These are phyloP conservation scores for Diprion similis DNA, from an alignment of 1,140 invertebrate genomes.

Conservation along the genomic window DNA sequence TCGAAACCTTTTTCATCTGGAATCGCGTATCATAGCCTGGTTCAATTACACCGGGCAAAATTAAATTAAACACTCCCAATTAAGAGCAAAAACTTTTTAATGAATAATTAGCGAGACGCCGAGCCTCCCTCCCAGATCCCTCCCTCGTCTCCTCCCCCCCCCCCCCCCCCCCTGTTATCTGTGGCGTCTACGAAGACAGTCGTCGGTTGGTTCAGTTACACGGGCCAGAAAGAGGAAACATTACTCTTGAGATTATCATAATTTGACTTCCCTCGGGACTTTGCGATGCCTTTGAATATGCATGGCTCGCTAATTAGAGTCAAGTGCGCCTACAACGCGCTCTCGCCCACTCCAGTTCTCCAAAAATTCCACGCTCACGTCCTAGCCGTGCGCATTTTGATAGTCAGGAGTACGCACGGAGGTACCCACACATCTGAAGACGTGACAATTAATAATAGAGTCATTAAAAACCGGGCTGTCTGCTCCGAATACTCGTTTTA, in stretches of 20 bases:
- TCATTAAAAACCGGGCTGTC: background rate
- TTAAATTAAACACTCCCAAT: constrained; percentile 8
- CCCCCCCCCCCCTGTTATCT: background rate
- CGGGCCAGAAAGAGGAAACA: constrained; percentile 1
- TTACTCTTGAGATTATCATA: constrained; percentile 8
- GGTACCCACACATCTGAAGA: background rate
- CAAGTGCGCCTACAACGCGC: background rate
- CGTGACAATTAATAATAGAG: background rate
- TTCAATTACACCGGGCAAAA: constrained; percentile 7
- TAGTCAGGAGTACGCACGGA: background rate
- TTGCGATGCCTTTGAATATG: constrained; percentile 7
- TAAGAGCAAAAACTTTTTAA: constrained; percentile 4
- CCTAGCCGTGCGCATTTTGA: too few relatives aligned
- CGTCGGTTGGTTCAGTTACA: background rate
- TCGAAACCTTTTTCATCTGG: background rate
- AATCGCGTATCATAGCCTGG: background rate
- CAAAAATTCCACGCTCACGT: background rate
- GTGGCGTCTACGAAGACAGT: background rate
- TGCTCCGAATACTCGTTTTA: background rate
- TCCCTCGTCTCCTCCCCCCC: background rate
- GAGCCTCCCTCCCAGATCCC: background rate
- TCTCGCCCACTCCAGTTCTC: background rate
- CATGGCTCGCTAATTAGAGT: constrained; percentile 4
- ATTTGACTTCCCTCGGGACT: constrained; percentile 5
- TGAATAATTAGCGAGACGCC: constrained; percentile 7